These are phyloP conservation scores for Drosophila busckii DNA, from an alignment of 1,140 invertebrate genomes.

Conservation along the genomic window DNA sequence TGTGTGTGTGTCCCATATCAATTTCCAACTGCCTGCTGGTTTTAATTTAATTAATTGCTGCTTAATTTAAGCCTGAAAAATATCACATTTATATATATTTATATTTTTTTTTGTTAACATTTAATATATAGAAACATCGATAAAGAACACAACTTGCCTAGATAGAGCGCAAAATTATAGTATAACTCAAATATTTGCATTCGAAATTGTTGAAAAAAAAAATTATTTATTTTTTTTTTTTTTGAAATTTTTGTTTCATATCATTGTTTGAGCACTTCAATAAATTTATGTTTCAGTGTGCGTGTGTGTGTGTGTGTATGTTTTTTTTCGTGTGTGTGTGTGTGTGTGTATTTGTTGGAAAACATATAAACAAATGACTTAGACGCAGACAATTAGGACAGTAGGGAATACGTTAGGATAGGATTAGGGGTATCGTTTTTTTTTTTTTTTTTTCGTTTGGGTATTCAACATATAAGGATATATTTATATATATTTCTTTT, in stretches of 20 bases:
- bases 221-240: constrained; percentile 22
- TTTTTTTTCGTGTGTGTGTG: constrained; percentile 29
- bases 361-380: constrained; percentile 79
- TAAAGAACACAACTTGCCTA: constrained; percentile 13
- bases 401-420: constrained; percentile 72
- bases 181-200: constrained; percentile 55
- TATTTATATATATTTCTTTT: constrained; percentile 52
- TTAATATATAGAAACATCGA: constrained; percentile 21
- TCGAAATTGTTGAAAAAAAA: constrained; percentile 59
- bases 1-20: too few relatives aligned
- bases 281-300: constrained; percentile 42
- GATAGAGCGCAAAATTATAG: not conserved
- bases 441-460: constrained; percentile 36
- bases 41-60: not conserved
- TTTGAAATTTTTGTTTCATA: constrained; percentile 16
- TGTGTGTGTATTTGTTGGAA: constrained; percentile 42
- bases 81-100: constrained; percentile 49
- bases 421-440: constrained; percentile 36
- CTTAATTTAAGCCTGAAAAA: constrained; percentile 42
- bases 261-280: constrained; percentile 23
- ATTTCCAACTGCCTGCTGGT: too few relatives aligned
- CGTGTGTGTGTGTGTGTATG: constrained; percentile 31
- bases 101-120: constrained; percentile 18
- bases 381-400: constrained; percentile 82
- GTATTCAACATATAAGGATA: constrained; percentile 67